A percentile compares a stretch with the other conserved stretches of the same genome.
Evolutionary conservation across 2,113 vertebrate species (phyloP).

Genomic region (Cettia cetti): DNA sequence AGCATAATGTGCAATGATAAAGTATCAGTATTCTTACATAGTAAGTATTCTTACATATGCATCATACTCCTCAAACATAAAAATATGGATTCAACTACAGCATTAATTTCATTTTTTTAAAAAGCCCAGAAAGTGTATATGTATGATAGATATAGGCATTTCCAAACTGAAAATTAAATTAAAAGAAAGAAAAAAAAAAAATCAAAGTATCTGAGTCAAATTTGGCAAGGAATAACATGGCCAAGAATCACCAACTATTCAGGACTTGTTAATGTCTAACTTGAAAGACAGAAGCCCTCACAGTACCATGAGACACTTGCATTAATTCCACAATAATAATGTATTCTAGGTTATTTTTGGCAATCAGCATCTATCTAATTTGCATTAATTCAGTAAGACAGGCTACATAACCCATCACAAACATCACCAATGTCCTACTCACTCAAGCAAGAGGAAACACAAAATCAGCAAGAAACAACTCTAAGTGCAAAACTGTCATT

Average conservation of each 20-base stretch:
- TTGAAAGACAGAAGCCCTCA: neutral
- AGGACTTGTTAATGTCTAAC: neutral
- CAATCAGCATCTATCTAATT: neutral
- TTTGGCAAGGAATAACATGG: neutral
- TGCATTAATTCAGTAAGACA: neutral
- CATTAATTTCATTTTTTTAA: neutral
- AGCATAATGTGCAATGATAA: neutral
- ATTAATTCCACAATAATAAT: neutral
- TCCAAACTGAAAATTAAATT: neutral
- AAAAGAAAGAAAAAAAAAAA: neutral
- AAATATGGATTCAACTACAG: neutral
- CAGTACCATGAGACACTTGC: rapidly evolving
- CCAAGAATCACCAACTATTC: neutral
- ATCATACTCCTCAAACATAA: neutral
- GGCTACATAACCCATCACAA: neutral
- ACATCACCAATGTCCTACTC: neutral
- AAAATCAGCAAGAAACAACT: neutral
- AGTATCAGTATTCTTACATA: neutral
- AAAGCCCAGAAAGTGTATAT: rapidly evolving
- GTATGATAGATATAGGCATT: neutral
- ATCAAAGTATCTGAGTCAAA: neutral
- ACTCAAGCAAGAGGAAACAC: neutral
- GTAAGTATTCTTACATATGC: neutral
- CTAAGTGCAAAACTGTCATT: neutral
- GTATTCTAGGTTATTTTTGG: neutral